Evolutionary conservation across 2,113 vertebrate species (phyloP).

Genomic region (Jaculus jaculus): DNA sequence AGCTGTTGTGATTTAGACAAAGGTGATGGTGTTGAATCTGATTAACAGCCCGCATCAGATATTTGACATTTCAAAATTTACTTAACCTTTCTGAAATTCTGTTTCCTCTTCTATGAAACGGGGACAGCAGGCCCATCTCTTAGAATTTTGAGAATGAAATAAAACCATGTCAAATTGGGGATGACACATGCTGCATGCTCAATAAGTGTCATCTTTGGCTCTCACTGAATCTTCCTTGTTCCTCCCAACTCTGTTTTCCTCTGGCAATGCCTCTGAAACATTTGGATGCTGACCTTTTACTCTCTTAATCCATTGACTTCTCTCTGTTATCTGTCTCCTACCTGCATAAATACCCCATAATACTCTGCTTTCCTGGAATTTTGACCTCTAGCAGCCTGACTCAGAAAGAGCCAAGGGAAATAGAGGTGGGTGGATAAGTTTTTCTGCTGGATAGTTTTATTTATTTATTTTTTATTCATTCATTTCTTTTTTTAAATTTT

Average conservation of each 20-base stretch:
- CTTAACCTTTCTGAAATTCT: constrained; percentile 17
- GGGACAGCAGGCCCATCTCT: background rate
- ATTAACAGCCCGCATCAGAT: background rate
- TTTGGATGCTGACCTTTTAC: background rate
- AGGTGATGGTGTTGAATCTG: background rate
- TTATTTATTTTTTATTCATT: too few species aligned
- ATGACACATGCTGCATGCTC: background rate
- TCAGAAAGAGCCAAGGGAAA: constrained; percentile 1
- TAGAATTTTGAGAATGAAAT: background rate
- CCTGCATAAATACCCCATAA: background rate
- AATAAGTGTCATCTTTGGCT: background rate
- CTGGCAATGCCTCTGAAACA: background rate
- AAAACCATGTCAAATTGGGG: background rate
- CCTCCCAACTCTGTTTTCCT: background rate
- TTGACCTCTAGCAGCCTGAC: background rate
- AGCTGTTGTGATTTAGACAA: background rate
- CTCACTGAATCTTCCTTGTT: background rate
- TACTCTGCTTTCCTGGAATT: background rate
- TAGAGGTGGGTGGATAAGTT: background rate
- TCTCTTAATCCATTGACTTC: background rate
- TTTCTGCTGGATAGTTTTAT: background rate
- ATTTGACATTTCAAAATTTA: constrained; percentile 13
- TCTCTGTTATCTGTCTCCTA: background rate
- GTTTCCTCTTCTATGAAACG: background rate
- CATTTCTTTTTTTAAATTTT: too few species aligned